phyloP scores from a whole-genome alignment of 2,888 invertebrate species.

The Pteria penguin region DNA sequence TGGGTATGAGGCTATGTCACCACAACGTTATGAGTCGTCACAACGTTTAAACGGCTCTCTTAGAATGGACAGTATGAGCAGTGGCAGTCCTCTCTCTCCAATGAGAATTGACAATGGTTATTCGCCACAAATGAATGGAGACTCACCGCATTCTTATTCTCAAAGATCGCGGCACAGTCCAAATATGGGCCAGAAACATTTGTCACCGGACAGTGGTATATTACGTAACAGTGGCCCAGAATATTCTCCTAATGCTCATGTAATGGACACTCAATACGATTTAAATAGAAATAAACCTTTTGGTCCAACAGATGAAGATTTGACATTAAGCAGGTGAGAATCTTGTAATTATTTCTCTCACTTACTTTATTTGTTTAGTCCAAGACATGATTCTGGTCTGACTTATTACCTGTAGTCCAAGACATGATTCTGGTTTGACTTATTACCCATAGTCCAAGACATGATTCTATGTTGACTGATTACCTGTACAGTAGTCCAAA shows the following conservation, averaged over 20 bases:
- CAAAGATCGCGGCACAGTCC: slow-evolving; percentile 53
- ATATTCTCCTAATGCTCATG: slow-evolving; percentile 29
- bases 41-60: neutral
- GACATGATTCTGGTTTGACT: no score
- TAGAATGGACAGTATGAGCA: neutral
- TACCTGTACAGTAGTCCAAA: no score
- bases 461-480: no score
- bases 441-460: no score
- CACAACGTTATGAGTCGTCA: slow-evolving; percentile 8
- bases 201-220: slow-evolving; percentile 34
- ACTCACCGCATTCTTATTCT: slow-evolving; percentile 25
- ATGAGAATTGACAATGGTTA: slow-evolving; percentile 28
- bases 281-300: slow-evolving; percentile 43
- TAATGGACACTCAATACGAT: slow-evolving; percentile 29
- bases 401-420: no score
- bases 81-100: neutral
- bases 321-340: slow-evolving; percentile 69
- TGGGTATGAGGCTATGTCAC: slow-evolving; percentile 26
- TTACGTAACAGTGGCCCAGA: slow-evolving; percentile 13
- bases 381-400: no score
- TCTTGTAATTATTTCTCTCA: no score
- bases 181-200: slow-evolving; percentile 33
- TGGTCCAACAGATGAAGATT: slow-evolving; percentile 64
- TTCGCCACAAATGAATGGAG: slow-evolving; percentile 34
- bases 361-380: no score